These are phyloP conservation scores for Loris lydekkerianus DNA, from an alignment of 2,797 vertebrate genomes.

Conservation along the genomic window DNA sequence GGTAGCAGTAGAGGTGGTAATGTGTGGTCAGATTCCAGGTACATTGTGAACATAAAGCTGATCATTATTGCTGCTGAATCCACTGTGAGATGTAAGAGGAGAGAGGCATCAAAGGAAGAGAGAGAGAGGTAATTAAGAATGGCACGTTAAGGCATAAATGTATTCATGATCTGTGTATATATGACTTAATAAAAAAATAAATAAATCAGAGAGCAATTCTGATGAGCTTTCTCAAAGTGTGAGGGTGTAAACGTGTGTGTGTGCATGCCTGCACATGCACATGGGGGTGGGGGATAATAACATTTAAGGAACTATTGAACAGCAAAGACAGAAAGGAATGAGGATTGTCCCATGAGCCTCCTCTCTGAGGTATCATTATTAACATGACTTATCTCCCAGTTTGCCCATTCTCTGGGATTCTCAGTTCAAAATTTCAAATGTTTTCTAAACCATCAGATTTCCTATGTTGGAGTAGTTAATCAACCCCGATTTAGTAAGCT, in stretches of 20 bases:
- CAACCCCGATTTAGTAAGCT: not conserved
- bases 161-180: too few relatives aligned
- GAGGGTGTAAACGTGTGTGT: too few relatives aligned
- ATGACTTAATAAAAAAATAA: too few relatives aligned
- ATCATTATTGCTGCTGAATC: not conserved
- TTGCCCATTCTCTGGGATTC: not conserved
- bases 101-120: not conserved
- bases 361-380: not conserved
- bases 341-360: not conserved
- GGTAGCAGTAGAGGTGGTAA: not conserved
- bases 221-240: too few relatives aligned
- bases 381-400: not conserved
- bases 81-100: not conserved
- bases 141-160: too few relatives aligned
- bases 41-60: conserved; percentile 23
- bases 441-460: not conserved
- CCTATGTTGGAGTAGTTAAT: not conserved
- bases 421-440: not conserved
- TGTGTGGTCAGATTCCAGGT: not conserved
- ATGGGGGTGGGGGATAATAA: rapidly evolving
- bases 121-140: not conserved
- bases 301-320: not conserved
- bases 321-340: not conserved
- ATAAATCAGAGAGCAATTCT: too few relatives aligned
- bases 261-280: not conserved